Evolutionary conservation across 1,140 invertebrate species (phyloP), one percentile per base, ranked within the genome.

Genomic region (Atta colombica): DNA sequence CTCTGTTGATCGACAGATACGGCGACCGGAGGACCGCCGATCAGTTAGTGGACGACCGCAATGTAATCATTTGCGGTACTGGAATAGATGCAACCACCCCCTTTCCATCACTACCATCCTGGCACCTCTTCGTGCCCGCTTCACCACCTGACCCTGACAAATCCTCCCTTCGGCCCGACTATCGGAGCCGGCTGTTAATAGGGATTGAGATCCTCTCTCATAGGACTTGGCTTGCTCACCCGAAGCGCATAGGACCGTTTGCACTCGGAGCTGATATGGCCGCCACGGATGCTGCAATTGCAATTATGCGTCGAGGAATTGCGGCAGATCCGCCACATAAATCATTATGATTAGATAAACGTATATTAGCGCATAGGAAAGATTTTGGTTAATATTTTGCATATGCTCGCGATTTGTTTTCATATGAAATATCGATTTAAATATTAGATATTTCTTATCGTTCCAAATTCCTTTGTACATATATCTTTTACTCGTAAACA

Each of bases 41-140:
- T 93, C 92, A 94, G 93, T 95, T 94, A 95, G 94, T 89, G 92
- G 92, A 92, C 89, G 88, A 88, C 94, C 94, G 91, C 94, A 94
- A 92, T 93, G 93, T 94, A 95, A 95, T 95, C 94, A 94, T 94
- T 94, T 94, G 94, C 89, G 94, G 94, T 93, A 71, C 78, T 81
- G 91, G 91, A 93, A 93, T 95, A 92, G 92, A 92, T 90, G 91
- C 92, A n/a, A 21, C 61, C 85, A 45, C 68, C 75, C 66, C 66
- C 77, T 69, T 61, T 78, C 71, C 68, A 84, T 84, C 80, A 49
- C 80, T 63, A 21, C 51, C 58, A n/a, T n/a, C 53, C 77, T 2
- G 77, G 10, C 45, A 31, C 21, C 77, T 21, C 58, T 16, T 86
- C 74, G 68, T 77, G 58, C 75, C 63, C 60, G 49, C 77, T 66